phyloP scores from a whole-genome alignment of 2,797 vertebrate species.

The Naso thynnoides region DNA sequence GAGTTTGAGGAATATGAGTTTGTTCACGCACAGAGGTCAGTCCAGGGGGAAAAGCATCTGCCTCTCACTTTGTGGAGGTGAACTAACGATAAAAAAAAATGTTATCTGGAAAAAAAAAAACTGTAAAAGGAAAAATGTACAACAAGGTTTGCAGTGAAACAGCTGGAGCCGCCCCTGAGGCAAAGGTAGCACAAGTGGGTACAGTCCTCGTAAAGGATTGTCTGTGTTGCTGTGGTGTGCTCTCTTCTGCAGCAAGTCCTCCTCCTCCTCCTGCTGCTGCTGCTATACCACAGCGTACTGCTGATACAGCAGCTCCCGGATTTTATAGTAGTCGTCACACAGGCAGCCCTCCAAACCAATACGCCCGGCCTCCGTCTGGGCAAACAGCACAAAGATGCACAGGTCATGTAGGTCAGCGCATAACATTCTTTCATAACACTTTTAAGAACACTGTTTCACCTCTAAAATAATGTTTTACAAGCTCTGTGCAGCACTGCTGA shows the following conservation, averaged over 20 bases:
- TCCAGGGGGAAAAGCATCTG: constrained; percentile 40
- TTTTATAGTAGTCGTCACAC: constrained; percentile 98
- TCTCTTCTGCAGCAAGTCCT: constrained; percentile 43
- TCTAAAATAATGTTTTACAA: neutral
- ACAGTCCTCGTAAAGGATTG: constrained; percentile 66
- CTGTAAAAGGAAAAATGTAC: constrained; percentile 65
- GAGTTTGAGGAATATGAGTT: constrained; percentile 15
- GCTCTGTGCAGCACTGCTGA: constrained; percentile 4
- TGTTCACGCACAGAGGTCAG: constrained; percentile 38
- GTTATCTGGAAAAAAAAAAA: constrained; percentile 44
- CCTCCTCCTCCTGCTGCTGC: constrained; percentile 35
- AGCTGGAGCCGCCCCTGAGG: constrained; percentile 52
- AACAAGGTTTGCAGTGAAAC: constrained; percentile 55
- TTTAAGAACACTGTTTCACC: constrained; percentile 16
- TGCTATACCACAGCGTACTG: constrained; percentile 96
- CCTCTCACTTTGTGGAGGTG: constrained; percentile 31
- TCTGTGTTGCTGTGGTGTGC: constrained; percentile 46
- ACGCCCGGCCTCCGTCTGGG: constrained; percentile 97
- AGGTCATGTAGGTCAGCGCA: constrained; percentile 43
- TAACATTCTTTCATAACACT: constrained; percentile 19
- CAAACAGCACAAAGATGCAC: constrained; percentile 52
- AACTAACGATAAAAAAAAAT: constrained; percentile 55
- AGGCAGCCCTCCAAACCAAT: constrained; percentile 98
- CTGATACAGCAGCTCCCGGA: constrained; percentile 97
- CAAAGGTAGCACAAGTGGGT: constrained; percentile 45